Base-by-base conservation (phyloP, 2,888 invertebrate species). In the Macropis europaea region DNA sequence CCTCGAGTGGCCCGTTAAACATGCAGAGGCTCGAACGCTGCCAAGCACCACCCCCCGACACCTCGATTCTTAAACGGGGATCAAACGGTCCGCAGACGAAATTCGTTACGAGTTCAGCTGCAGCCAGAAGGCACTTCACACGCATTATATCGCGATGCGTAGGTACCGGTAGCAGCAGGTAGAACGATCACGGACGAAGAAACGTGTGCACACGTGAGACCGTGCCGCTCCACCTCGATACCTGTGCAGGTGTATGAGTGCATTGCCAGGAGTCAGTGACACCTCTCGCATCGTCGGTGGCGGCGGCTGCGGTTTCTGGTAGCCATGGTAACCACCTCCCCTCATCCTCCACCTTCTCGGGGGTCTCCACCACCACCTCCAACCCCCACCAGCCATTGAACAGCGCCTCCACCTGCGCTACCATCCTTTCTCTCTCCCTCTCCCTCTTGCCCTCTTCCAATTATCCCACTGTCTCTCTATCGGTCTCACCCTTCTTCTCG, bases 181-280 rank as follows among this genome's bases (percentile, higher is more conserved):
- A 43, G 47, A 24, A 36, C 28, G 7, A 4, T 3, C 17, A 52
- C 17, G 11, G 5, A 24, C 48, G 32, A 48, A 28, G 34, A 19
- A 42, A 42, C 64, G 43, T 26, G 43, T 59, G 50, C 26, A 63
- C 13, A 38, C 73, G 42, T 30, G 26, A 40, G n/a, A n/a, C n/a
- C n/a, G 47, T 56, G 40, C 22, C 40, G 53, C 26, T 26, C 30
- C 24, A 43, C 32, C 53, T 22, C 15, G 22, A 48, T 76, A 48
- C 28, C 17, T 15, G 66, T 68, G 48, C 73, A 76, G 69, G 81
- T 77, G 79, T 72, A 67, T 64, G 71, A 43, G 71, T 69, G 72
- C 68, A 76, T 80, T 81, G 82, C 86, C 86, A 87, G 88, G 87
- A 89, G 89, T 89, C 89, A 90, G 88, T 89, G 89, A 89, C 89